phyloP scores from a whole-genome alignment of 2,888 invertebrate genomes.

The Synergus japonicus region DNA sequence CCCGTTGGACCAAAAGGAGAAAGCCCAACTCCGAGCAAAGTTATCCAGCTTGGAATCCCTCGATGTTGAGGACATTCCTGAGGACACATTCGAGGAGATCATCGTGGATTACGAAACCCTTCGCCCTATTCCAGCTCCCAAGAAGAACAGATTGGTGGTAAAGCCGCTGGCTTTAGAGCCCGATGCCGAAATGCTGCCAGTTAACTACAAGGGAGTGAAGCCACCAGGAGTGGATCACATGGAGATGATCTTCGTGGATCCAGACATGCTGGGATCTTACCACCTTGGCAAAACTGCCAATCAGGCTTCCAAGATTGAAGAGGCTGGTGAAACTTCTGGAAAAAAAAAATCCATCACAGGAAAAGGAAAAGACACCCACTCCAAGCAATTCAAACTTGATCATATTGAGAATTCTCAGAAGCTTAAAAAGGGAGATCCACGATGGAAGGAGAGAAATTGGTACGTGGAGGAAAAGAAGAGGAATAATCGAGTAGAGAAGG shows the following conservation, averaged over 20 bases:
- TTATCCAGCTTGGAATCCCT: constrained; percentile 80
- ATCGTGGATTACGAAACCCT: constrained; percentile 64
- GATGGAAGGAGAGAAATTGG: constrained; percentile 79
- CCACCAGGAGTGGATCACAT: constrained; percentile 75
- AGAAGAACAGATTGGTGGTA: not conserved
- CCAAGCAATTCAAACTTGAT: not conserved
- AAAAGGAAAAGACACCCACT: not conserved
- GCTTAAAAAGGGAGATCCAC: constrained; percentile 78
- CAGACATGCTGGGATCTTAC: not conserved
- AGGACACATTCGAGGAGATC: constrained; percentile 67
- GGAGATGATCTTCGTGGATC: constrained; percentile 61
- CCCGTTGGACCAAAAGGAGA: constrained; percentile 41
- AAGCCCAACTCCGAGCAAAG: constrained; percentile 61
- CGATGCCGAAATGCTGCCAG: constrained; percentile 75
- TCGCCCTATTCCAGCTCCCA: not conserved
- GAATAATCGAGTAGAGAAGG: not conserved
- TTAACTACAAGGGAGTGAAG: constrained; percentile 67
- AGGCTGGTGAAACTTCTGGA: not conserved
- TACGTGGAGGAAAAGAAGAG: not conserved
- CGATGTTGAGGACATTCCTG: constrained; percentile 64
- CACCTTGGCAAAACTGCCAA: not conserved
- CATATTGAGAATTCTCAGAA: not conserved
- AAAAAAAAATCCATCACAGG: constrained; percentile 34
- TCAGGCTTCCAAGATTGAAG: constrained; percentile 20
- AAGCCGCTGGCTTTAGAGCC: constrained; percentile 69